Base-by-base conservation (phyloP, 2,113 vertebrate genomes). In the Anas platyrhynchos region DNA sequence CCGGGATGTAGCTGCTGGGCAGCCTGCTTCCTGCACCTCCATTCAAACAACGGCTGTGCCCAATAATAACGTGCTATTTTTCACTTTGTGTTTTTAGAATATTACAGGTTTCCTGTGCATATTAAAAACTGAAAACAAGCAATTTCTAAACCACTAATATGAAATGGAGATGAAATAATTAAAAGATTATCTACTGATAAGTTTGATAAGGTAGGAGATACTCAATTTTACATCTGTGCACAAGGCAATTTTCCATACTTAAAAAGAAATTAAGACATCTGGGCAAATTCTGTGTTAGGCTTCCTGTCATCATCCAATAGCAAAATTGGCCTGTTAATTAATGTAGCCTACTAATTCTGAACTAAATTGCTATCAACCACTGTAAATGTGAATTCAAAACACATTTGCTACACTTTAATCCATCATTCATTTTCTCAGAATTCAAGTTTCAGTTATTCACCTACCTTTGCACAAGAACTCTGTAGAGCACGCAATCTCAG, bases 281-380 rank as follows among this genome's bases (percentile, higher is more conserved):
- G 43, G 25, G 18, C 7, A 72, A 84, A 61, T 23, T 66, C n/a
- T 0, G 0, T 48, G 43, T 27, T 55, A 63, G 27, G 13, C 23
- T 81, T 88, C 68, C 50, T 94, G 17, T 52, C 54, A 16, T 74
- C 50, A 81, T 54, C 36, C 61, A 55, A 11, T 4, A 74, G 41
- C 7, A 22, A 93, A 77, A 77, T 62, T 34, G 72, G 38, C 38
- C 48, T 29, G 20, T 48, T 48, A 5, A 68, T 7, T 55, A 48
- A 22, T 59, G 27, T 14, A 83, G 55, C 22, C 38, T 38, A 61
- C 13, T 69, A 22, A 72, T 59, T 12, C 72, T 11, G 1, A 94
- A 43, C 26, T 75, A 59, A 78, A 11, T 56, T 75, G 16, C 16
- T 25, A 46, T 25, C 54, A 79, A 79, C 11, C 5, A 3, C 29